Evolutionary conservation across 37 sponge, comb jelly and placozoan species (phyloP).

Genomic region (Oopsacas minuta): DNA sequence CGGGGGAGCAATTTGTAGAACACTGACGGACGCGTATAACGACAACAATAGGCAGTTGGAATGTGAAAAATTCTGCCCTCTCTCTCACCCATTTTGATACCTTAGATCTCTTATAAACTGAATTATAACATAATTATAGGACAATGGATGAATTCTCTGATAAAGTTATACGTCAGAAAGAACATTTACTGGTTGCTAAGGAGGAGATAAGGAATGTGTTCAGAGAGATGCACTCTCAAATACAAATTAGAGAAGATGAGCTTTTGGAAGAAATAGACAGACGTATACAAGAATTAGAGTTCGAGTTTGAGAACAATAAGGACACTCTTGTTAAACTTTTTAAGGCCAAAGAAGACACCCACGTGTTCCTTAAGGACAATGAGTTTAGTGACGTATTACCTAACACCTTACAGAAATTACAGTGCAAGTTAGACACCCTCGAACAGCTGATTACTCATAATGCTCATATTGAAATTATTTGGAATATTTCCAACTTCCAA

Average conservation of each 20-base stretch:
- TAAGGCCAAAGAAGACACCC: background rate
- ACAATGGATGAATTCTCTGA: slow-evolving; percentile 1
- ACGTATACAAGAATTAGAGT: background rate
- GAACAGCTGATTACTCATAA: background rate
- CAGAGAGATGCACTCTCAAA: background rate
- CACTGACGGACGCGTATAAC: no score
- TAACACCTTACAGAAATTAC: slow-evolving; percentile 2
- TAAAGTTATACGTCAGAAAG: background rate
- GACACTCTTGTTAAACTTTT: background rate
- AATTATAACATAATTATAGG: no score
- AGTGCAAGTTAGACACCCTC: background rate
- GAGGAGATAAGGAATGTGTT: background rate
- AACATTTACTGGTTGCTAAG: background rate
- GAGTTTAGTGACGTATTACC: slow-evolving; percentile 4
- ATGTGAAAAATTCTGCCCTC: no score
- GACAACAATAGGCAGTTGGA: no score
- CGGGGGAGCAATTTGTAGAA: no score
- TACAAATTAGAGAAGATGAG: background rate
- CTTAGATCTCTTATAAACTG: no score
- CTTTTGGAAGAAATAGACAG: background rate
- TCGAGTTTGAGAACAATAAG: background rate
- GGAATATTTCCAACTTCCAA: background rate
- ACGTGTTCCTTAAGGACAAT: background rate
- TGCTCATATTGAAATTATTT: background rate
- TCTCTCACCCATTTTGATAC: no score